Evolutionary conservation across 2,797 vertebrate species (phyloP), one percentile per base, ranked within the genome.

Genomic region (Leucoraja ocellata): DNA sequence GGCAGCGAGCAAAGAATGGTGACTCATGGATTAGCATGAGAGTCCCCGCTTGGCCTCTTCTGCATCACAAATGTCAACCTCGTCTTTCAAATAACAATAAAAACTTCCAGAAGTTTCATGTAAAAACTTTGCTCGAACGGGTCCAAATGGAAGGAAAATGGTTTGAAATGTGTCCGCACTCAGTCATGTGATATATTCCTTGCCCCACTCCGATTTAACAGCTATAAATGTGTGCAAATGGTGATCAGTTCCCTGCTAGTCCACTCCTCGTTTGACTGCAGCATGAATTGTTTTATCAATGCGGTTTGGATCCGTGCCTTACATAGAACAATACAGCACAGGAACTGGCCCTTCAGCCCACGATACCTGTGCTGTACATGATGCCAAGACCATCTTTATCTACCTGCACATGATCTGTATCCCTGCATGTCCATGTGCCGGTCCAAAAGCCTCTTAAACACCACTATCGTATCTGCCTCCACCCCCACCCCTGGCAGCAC

Each of bases 11-110:
- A 74, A 13, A 46, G 88, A 91, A 73, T 13, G 18, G 68, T 91
- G 90, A 91, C 90, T 91, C 90, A 91, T 28, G 21, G 36, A 91
- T 91, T 74, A 91, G 9, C 68, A 28, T 28, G 39, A 9, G 23
- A 54, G 36, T 21, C 46, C 68, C 39, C 39, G 65, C 68, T 91
- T 36, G 25, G 90, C 21, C 25, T 54, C 36, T 54, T 76, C 90
- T 11, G 76, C 90, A 28, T 58, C 13, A 54, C 71, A 92, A 74
- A 76, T 76, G 71, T 76, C 71, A 92, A n/a, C 21, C n/a, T 39
- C 0, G n/a, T 76, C 25, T 46, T 54, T 13, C 9, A 71, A 71
- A 76, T 39, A 54, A 76, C 46, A 92, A 76, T 8, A 92, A 46
- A 36, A 28, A 74, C 39, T 91, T 91, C 23, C 71, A 25, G 7